Percentiles rank a stretch among this genome's conserved stretches.
Evolutionary conservation across 1,140 invertebrate genomes (phyloP).

Genomic region (Berghia stephanieae): DNA sequence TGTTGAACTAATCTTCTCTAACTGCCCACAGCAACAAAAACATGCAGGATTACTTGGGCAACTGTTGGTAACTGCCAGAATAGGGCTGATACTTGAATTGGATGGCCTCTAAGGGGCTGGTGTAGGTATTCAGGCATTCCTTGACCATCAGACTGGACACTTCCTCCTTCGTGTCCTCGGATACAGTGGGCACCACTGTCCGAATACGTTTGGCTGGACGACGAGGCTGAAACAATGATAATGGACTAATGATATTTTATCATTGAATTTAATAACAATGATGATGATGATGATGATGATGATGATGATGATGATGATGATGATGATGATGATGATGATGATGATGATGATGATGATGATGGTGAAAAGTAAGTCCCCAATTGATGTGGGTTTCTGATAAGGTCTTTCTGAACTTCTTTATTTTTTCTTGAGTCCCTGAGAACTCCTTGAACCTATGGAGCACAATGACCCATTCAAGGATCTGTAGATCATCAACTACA

Average conservation of each 20-base stretch:
- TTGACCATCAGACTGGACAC: constrained; percentile 78
- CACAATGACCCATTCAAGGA: too few species aligned
- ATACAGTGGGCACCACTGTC: constrained; percentile 79
- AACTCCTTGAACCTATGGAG: too few species aligned
- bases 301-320: constrained; percentile 7
- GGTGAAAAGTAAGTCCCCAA: too few species aligned
- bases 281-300: constrained; percentile 8
- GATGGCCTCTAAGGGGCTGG: constrained; percentile 85
- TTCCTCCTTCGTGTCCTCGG: constrained; percentile 62
- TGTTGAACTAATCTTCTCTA: too few species aligned
- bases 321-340: constrained; percentile 7
- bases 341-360: constrained; percentile 8
- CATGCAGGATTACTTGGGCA: constrained; percentile 88
- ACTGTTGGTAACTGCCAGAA: constrained; percentile 82
- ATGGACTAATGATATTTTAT: too few species aligned
- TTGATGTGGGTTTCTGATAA: too few species aligned
- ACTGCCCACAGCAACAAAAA: too few species aligned
- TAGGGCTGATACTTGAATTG: constrained; percentile 89
- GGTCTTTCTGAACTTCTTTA: too few species aligned
- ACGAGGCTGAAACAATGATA: constrained; percentile 74
- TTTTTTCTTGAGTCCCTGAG: too few species aligned
- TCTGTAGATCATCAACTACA: too few species aligned
- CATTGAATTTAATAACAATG: neutral
- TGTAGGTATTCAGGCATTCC: constrained; percentile 87
- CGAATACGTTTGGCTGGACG: constrained; percentile 80